Base-by-base conservation (phyloP, 2,113 vertebrate species). In the Callopanchax toddi region DNA sequence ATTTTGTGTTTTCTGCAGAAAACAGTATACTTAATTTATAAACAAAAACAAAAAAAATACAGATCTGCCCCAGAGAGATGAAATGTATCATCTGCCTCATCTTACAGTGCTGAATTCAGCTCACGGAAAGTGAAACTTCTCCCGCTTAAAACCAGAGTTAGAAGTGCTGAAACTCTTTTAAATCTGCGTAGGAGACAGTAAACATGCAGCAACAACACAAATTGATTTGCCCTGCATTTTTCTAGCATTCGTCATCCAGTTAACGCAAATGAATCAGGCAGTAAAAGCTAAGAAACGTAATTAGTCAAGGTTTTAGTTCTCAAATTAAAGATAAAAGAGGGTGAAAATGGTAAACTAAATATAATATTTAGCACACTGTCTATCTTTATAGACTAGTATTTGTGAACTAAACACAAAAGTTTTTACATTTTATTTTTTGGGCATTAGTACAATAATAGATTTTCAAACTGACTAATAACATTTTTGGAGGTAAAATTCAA, bases 1-100 rank as follows among this genome's bases (percentile, higher is more conserved):
- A 74, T 52, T 57, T 65, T 65, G 72, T 67, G 60, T 75, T 84
- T 83, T 55, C 59, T 15, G 4, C 10, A 40, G 46, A 51, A 60
- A 10, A 12, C 67, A 63, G 37, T 1, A 40, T 1, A 57, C 3
- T 8, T 6, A n/a, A 17, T 29, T 73, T 61, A 1, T 2, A 6
- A 9, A 43, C 5, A 34, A 53, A 53, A 21, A 20, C 18, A 53
- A 8, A 13, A 67, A 32, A 36, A 52, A 23, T 73, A 18, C 25
- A 21, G 21, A n/a, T n/a, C 51, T 69, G 54, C 56, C 57, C 40
- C 13, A 42, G 66, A 70, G 76, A 75, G 45, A 78, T 57, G 63
- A 79, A 71, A 43, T 21, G 55, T 53, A 67, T 69, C 51, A 79
- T 82, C 68, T 80, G 8, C 29, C 29, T 32, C 8, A 4, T 32